Base-by-base conservation (phyloP, 2,797 vertebrate species). In the Choloepus didactylus region DNA sequence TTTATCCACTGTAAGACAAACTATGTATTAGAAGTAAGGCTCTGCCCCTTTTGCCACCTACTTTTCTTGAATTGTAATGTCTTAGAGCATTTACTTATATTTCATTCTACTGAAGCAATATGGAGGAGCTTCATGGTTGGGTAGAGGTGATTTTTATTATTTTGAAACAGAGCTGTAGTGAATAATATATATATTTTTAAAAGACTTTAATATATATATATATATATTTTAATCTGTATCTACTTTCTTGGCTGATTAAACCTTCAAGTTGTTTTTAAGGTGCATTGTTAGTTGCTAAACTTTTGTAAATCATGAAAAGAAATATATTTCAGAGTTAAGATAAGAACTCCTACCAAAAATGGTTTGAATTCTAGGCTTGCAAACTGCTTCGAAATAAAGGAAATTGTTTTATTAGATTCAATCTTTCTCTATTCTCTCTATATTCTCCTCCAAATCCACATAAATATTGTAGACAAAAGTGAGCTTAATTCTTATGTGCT, bases 251-350 rank as follows among this genome's bases (percentile, higher is more conserved):
- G 38, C 23, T 83, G 44, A 69, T 73, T 49, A 94, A 93, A 59
- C n/a, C 59, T 75, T 72, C 23, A 59, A 66, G 59, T 18, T 92
- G 21, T 38, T 96, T 94, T 72, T 75, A 91, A 89, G 85, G 49
- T 86, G 25, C 44, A 87, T 91, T 51, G 23, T 84, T 73, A 44
- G 21, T 93, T 93, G 72, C 15, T 88, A 86, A 73, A 12, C 70
- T 91, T 94, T 86, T 86, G 41, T 51, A 94, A 67, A 87, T 88
- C 44, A 87, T 59, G 18, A 91, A 79, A 89, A 81, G 31, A 70
- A 75, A 75, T 91, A 25, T 49, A 81, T 89, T 93, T 86, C n/a
- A 9, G 21, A 75, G 29, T 92, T 35, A 35, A 35, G 35, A 35
- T 75, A 88, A 85, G 14, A 84, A 72, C 46, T 92, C 46, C 59